Base-by-base conservation (phyloP, 1,140 invertebrate genomes). In the Diprion similis region DNA sequence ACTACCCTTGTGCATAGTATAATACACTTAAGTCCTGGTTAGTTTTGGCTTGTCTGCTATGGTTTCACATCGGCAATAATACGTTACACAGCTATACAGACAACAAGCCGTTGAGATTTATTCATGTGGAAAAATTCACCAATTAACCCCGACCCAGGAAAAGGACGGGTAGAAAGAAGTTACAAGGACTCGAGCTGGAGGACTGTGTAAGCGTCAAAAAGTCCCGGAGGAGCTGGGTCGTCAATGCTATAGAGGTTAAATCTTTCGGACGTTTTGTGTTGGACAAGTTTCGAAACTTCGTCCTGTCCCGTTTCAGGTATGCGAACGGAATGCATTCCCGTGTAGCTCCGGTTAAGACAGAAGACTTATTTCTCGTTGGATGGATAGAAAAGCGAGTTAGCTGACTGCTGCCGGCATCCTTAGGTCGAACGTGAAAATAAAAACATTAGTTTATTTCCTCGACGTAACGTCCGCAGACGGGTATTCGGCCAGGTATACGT, bases 201-300 rank as follows among this genome's bases (percentile, higher is more conserved):
- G 76, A 71, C 76, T 75, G 73, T 46, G 72, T 81, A 78, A 82
- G 81, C 66, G 81, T 81, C 80, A 73, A 78, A 71, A 76, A 80
- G 78, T 79, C 76, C 76, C 73, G 46, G 24, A 70, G 46, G 24
- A 70, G 69, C 68, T 66, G 70, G 72, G 76, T 73, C 74, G 71
- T 72, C 71, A 78, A 76, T 71, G 76, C 48, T 72, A 71, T 70
- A 6, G 2, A 37, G 78, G 77, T 77, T 82, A 83, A 84, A 83
- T 83, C 81, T 83, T 80, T 71, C 65, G 78, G 82, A 82, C 81
- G 70, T 80, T 82, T 75, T 76, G 80, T 72, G 47, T 59, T 9
- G n/a, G n/a, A 59, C 51, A 59, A 13, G 51, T 13, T 59, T 9
- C 51, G n/a, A 59, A 59, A 15, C 51, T 59, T 59, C n/a, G n/a